Evolutionary conservation across 2,113 vertebrate genomes (phyloP).

Genomic region (Phoxinus phoxinus): DNA sequence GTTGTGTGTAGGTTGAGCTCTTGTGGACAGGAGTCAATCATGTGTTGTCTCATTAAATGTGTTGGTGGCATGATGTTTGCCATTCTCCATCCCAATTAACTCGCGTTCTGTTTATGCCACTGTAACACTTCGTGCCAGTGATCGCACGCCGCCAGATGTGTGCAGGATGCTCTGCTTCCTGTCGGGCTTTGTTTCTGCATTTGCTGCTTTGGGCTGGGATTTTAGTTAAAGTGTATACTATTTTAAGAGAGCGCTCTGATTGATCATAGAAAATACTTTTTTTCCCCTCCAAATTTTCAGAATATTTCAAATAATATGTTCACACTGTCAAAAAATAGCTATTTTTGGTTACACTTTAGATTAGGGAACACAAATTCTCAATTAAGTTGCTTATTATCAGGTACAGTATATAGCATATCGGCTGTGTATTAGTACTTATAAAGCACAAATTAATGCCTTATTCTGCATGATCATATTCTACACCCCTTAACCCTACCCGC

Average conservation of each 20-base stretch:
- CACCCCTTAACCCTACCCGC: too few species aligned
- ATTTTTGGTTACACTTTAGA: too few species aligned
- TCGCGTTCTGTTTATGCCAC: not conserved
- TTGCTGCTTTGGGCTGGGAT: not conserved
- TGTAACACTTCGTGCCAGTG: not conserved
- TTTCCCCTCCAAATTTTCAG: too few species aligned
- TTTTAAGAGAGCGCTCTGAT: not conserved
- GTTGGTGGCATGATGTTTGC: not conserved
- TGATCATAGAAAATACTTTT: not conserved
- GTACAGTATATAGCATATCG: too few species aligned
- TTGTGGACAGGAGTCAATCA: not conserved
- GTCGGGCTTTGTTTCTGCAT: conserved; percentile 4
- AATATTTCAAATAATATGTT: too few species aligned
- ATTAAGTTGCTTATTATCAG: too few species aligned
- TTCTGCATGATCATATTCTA: too few species aligned
- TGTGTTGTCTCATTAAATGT: conserved; percentile 14
- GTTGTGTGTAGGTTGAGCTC: not conserved
- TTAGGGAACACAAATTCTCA: too few species aligned
- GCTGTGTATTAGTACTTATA: too few species aligned
- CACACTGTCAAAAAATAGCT: too few species aligned
- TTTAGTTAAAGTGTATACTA: not conserved
- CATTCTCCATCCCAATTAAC: not conserved
- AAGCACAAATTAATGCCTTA: too few species aligned
- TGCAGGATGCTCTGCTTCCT: not conserved
- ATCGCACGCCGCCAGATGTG: not conserved